Conservation (phyloP, 2,113 vertebrate species). For the Calidris pugnax region DNA sequence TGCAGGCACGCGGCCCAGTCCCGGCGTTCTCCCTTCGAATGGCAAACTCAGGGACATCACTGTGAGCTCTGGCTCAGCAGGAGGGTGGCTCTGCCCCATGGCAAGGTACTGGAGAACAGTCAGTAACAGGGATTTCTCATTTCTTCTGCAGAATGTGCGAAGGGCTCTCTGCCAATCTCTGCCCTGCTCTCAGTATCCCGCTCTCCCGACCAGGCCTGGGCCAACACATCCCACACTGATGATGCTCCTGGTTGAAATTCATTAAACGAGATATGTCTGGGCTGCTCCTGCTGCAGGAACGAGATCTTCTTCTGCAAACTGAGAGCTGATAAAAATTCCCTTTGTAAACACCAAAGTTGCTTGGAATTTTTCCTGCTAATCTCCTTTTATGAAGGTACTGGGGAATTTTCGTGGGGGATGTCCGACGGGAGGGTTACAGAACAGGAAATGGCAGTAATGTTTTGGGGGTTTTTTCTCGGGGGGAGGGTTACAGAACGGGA, state of each 20-base stretch:
- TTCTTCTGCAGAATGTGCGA: not conserved
- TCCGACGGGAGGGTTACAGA: not conserved
- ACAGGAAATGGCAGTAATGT: not conserved
- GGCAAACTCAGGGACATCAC: not conserved
- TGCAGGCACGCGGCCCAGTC: not conserved
- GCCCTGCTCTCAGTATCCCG: not conserved
- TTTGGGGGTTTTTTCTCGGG: too few relatives aligned
- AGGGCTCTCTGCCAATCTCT: slow-evolving; percentile 7
- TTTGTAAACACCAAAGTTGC: not conserved
- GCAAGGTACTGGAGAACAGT: not conserved
- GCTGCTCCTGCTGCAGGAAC: not conserved
- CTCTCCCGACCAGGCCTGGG: not conserved
- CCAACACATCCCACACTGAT: not conserved
- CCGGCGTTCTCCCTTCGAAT: fast-evolving
- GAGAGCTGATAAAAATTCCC: slow-evolving; percentile 32
- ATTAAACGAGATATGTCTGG: not conserved
- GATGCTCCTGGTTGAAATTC: not conserved
- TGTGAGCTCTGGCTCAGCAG: not conserved
- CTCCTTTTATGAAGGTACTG: not conserved
- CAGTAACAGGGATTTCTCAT: not conserved
- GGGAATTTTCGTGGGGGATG: not conserved
- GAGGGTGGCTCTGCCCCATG: not conserved
- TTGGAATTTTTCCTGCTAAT: not conserved
- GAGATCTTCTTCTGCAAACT: slow-evolving; percentile 26
- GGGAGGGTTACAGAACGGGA: not conserved